Evolutionary conservation across 2,888 invertebrate genomes (phyloP), one percentile per base, ranked within the genome.

Genomic region (Hypomecis atomaria): DNA sequence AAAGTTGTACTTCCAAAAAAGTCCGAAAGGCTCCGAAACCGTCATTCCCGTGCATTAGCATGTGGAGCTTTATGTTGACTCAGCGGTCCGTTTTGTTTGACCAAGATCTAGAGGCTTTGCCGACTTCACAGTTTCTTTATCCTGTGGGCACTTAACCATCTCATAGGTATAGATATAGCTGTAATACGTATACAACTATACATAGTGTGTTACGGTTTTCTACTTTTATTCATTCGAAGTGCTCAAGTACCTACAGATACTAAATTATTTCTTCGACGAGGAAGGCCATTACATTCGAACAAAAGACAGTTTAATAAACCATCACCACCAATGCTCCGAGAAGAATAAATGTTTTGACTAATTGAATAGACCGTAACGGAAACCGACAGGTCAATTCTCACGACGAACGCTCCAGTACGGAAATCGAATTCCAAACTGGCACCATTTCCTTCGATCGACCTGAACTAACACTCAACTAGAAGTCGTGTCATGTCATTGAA

Each of bases 41-140:
- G 70, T 77, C 79, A 80, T 83, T 80, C 80, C 77, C 78, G 65
- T 84, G 83, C 84, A 89, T 89, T 89, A 89, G 81, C 86, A 82
- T 78, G 81, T 83, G 79, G 80, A 74, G 84, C 79, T 74, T 78
- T 77, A 75, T 86, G 83, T 89, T 89, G 87, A 79, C 84, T 81
- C 78, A 80, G 76, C 78, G 83, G 83, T 82, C 81, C 84, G 84
- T 83, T 79, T 78, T 86, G 79, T 87, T 88, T 87, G 83, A 76
- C 77, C 79, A 82, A 80, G 74, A 47, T 56, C 56, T 47, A 56
- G 47, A 79, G 78, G 81, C 85, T 88, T 85, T 85, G 83, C 84
- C 78, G 80, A 81, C 76, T 72, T 76, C 70, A 76, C 78, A 80
- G 74, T 80, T 77, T 78, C 71, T 73, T 81, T 63, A 65, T 82